Percentiles rank a stretch among this genome's conserved stretches.
Conservation (phyloP, 2,113 vertebrate species). For the Clarias macrocephalus region DNA sequence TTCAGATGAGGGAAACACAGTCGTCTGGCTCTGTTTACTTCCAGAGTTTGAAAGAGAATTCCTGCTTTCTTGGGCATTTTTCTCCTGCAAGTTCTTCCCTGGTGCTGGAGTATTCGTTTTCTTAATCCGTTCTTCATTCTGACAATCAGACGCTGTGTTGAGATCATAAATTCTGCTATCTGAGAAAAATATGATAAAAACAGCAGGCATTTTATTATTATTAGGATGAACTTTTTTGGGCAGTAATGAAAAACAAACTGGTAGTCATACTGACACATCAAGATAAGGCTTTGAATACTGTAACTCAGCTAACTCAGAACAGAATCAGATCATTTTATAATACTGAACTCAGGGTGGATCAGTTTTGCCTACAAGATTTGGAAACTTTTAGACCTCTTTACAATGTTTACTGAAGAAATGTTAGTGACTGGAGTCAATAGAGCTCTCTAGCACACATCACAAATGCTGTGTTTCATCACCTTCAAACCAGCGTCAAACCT, state of each 20-base stretch:
- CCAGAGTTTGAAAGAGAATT: slow-evolving; percentile 3
- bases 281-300: not conserved
- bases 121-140: not conserved
- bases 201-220: not conserved
- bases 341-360: not conserved
- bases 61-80: not conserved
- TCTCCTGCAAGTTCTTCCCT: not conserved
- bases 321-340: not conserved
- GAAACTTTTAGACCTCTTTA: not conserved
- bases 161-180: not conserved
- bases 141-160: not conserved
- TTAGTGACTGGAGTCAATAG: not conserved
- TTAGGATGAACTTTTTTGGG: not conserved
- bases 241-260: not conserved
- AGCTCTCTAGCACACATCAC: not conserved
- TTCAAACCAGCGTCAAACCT: not conserved
- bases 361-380: not conserved
- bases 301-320: not conserved
- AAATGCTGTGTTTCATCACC: not conserved
- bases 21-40: not conserved
- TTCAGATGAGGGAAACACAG: not conserved
- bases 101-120: not conserved
- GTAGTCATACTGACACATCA: not conserved
- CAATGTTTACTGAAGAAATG: not conserved
- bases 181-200: not conserved